Conservation (phyloP, 2,797 vertebrate species). For the Myotis pilosus region DNA sequence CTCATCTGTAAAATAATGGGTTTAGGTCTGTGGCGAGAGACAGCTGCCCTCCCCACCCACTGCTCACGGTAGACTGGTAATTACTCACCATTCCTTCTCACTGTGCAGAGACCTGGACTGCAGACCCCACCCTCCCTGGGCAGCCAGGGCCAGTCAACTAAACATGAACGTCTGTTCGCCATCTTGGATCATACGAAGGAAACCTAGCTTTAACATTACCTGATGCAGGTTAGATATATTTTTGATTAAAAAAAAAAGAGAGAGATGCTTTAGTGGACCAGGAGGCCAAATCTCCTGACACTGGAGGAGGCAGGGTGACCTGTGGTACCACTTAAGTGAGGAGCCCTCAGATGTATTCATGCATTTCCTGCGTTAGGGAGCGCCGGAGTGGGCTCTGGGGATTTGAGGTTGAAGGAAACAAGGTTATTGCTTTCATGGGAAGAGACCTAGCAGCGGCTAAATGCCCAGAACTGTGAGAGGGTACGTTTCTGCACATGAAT, state of each 20-base stretch:
- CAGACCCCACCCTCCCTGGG: background rate
- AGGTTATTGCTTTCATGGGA: background rate
- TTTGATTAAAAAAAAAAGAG: background rate
- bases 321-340: too few relatives aligned
- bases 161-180: accelerated
- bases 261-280: background rate
- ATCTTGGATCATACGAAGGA: background rate
- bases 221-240: background rate
- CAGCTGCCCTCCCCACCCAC: background rate
- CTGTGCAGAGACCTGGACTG: accelerated
- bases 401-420: background rate
- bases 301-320: background rate
- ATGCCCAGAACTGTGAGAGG: background rate
- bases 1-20: slow-evolving; percentile 73
- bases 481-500: background rate
- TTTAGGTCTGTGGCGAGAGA: background rate
- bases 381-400: background rate
- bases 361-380: accelerated
- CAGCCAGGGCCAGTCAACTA: accelerated
- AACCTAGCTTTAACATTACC: background rate
- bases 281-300: background rate
- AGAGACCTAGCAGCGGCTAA: background rate
- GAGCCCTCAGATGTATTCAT: accelerated
- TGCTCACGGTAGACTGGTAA: background rate
- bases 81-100: background rate